These are phyloP conservation scores for Calonectris borealis DNA, from an alignment of 2,113 vertebrate genomes.

Conservation along the genomic window DNA sequence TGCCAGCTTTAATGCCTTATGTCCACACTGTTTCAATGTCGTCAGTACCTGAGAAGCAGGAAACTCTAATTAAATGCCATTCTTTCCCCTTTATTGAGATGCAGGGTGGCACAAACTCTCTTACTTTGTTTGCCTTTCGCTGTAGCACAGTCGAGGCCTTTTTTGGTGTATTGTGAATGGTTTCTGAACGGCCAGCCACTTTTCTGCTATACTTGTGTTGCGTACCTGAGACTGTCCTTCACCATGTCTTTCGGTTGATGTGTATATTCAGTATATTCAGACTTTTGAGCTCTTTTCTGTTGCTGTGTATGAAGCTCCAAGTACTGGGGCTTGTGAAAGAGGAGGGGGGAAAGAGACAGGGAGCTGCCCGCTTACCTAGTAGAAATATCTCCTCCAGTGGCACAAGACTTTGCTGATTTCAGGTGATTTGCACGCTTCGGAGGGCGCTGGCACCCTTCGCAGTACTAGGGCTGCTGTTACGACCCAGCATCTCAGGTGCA, in stretches of 20 bases:
- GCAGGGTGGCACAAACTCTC: neutral
- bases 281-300: neutral
- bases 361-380: neutral
- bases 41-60: slow-evolving; percentile 63
- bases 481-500: neutral
- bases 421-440: neutral
- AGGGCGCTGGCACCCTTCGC: neutral
- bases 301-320: neutral
- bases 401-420: neutral
- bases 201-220: neutral
- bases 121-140: neutral
- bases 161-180: neutral
- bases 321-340: neutral
- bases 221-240: neutral
- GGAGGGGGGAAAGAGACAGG: neutral
- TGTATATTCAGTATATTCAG: neutral
- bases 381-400: neutral
- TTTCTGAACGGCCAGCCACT: slow-evolving; percentile 33
- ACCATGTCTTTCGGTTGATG: slow-evolving; percentile 10
- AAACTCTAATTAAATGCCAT: slow-evolving; percentile 67
- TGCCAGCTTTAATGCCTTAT: slow-evolving; percentile 66
- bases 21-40: slow-evolving; percentile 72
- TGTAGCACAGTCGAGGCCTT: neutral
- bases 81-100: slow-evolving; percentile 31
- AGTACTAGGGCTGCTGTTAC: neutral